Base-by-base conservation (phyloP, 2,113 vertebrate genomes). In the Cavia porcellus region DNA sequence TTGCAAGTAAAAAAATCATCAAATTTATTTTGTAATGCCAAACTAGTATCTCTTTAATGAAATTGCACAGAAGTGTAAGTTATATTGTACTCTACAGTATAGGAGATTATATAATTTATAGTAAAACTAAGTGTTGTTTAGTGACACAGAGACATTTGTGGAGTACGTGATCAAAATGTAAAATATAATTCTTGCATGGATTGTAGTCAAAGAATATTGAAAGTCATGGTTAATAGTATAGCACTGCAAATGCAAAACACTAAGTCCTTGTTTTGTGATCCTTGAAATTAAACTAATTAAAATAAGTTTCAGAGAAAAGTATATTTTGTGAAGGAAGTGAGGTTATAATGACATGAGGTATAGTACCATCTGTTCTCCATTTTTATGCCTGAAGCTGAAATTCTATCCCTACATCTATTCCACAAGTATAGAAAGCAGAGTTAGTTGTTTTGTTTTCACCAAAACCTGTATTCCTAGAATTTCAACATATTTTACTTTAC, bases 211-310 rank as follows among this genome's bases (percentile, higher is more conserved):
- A 57, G 50, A 83, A 68, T 38, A 86, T 61, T 86, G 74, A 92
- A 96, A 75, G 38, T 10, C 64, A 30, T 89, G 24, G 11, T 61
- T 86, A 61, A 47, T 45, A 45, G 1, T 57, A 62, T 10, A 59
- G 20, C 50, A 45, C 38, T 35, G 19, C 8, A 79, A 68, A 22
- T n/a, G 19, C 25, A 80, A 94, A 97, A 86, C 38, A 28, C 47
- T 68, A 19, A 38, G 7, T 89, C 30, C 62, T 95, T 28, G 61
- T 88, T 74, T 97, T 95, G 57, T 83, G 19, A 87, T 57, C 35
- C 32, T 50, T 92, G 35, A 42, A 52, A 70, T 75, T 85, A 90
- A 92, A 84, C 35, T n/a, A 77, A 61, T 87, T 8, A 66, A 55
- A 9, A 55, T 84, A 68, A 32, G 30, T 92, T 90, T 80, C 85